phyloP scores from a whole-genome alignment of 2,113 vertebrate genomes.

The Lasiurus cinereus region DNA sequence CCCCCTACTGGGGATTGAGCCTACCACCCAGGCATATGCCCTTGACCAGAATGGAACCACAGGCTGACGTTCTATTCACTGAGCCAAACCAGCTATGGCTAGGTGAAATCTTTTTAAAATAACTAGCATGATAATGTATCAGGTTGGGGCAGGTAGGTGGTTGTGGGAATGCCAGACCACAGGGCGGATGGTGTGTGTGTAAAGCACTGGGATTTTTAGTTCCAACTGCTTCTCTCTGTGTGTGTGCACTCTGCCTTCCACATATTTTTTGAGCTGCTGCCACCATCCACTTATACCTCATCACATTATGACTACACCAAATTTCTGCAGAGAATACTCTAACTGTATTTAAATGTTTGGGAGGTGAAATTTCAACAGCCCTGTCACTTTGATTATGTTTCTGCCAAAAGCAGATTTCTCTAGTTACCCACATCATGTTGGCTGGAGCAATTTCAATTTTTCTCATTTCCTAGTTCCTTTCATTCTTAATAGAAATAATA shows the following conservation, averaged over 20 bases:
- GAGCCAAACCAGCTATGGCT: too few species aligned
- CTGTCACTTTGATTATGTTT: not conserved
- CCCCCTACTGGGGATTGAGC: too few species aligned
- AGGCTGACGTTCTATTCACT: too few species aligned
- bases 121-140: not conserved
- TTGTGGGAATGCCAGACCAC: not conserved
- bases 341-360: not conserved
- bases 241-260: not conserved
- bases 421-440: slow-evolving; percentile 31
- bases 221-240: not conserved
- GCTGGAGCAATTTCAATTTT: slow-evolving; percentile 30
- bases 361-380: not conserved
- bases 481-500: slow-evolving; percentile 44
- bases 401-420: not conserved
- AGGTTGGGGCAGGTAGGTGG: not conserved
- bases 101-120: not conserved
- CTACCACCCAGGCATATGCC: too few species aligned
- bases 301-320: not conserved
- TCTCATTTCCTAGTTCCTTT: slow-evolving; percentile 31
- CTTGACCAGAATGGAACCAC: too few species aligned
- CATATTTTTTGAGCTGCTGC: not conserved
- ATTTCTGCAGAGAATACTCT: not conserved
- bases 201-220: not conserved
- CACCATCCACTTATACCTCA: not conserved
- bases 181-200: not conserved